phyloP scores from a whole-genome alignment of 2,797 vertebrate species.

The Thunnus albacares region DNA sequence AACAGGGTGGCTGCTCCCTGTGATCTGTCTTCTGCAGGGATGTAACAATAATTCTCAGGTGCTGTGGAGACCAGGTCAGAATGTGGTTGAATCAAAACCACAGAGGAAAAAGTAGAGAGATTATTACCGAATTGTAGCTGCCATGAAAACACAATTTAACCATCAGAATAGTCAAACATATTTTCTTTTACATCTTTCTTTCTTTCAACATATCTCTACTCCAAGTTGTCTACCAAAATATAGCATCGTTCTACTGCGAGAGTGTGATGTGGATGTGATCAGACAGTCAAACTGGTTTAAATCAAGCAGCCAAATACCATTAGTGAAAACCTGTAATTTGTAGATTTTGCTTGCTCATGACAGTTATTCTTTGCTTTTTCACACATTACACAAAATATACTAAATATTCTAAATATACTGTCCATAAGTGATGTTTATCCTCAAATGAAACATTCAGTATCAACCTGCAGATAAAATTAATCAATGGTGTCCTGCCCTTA shows the following conservation, averaged over 20 bases:
- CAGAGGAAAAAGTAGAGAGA: neutral
- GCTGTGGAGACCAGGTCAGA: neutral
- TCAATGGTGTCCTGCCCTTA: neutral
- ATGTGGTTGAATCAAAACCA: neutral
- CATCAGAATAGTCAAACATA: neutral
- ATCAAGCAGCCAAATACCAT: neutral
- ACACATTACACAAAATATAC: neutral
- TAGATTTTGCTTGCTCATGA: neutral
- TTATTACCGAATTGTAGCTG: neutral
- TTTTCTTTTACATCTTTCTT: neutral
- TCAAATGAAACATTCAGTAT: neutral
- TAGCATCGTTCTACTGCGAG: neutral
- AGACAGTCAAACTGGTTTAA: neutral
- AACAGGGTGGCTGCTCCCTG: neutral
- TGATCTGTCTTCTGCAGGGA: neutral
- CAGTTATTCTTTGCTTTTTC: neutral
- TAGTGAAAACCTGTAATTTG: neutral
- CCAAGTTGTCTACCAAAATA: neutral
- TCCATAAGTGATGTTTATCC: neutral
- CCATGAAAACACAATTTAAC: neutral
- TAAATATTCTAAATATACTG: neutral
- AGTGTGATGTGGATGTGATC: neutral
- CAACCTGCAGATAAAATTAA: neutral
- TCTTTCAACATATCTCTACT: neutral
- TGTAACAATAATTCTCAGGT: neutral